Percentiles rank a stretch among this genome's conserved stretches.
These are phyloP conservation scores for Micrasema minimum DNA, from an alignment of 1,140 invertebrate genomes.

Conservation along the genomic window DNA sequence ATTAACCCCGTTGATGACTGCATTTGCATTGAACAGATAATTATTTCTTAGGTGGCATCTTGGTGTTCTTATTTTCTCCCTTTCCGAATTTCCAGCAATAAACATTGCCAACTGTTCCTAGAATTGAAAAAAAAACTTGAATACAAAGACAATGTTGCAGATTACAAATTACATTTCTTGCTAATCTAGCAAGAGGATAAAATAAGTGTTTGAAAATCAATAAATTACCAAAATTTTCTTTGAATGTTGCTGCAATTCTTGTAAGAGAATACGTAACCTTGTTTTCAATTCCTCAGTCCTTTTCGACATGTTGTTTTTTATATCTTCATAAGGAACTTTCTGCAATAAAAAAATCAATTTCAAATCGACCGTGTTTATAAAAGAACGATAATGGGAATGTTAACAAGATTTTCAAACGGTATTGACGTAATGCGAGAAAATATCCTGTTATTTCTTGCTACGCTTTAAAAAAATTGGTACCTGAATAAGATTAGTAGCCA, in stretches of 20 bases:
- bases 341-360: constrained; percentile 48
- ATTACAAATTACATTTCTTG: too few species aligned
- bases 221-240: constrained; percentile 60
- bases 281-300: constrained; percentile 57
- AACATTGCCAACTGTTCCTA: constrained; percentile 70
- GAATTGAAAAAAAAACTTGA: constrained; percentile 40
- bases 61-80: constrained; percentile 61
- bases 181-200: too few species aligned
- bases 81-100: constrained; percentile 68
- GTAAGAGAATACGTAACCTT: constrained; percentile 57
- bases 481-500: constrained; percentile 46
- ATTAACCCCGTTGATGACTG: constrained; percentile 65
- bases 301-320: constrained; percentile 55
- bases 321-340: constrained; percentile 58
- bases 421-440: too few species aligned
- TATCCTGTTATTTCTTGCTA: too few species aligned
- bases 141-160: background rate
- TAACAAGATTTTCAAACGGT: too few species aligned
- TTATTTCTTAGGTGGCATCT: constrained; percentile 59
- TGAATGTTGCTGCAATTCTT: constrained; percentile 60
- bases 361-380: too few species aligned
- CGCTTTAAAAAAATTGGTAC: too few species aligned
- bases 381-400: too few species aligned
- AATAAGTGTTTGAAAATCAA: too few species aligned
- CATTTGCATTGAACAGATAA: constrained; percentile 64